Percentiles rank a stretch among this genome's conserved stretches.
These are phyloP conservation scores for Lonchura striata DNA, from an alignment of 2,113 vertebrate genomes.

Conservation along the genomic window DNA sequence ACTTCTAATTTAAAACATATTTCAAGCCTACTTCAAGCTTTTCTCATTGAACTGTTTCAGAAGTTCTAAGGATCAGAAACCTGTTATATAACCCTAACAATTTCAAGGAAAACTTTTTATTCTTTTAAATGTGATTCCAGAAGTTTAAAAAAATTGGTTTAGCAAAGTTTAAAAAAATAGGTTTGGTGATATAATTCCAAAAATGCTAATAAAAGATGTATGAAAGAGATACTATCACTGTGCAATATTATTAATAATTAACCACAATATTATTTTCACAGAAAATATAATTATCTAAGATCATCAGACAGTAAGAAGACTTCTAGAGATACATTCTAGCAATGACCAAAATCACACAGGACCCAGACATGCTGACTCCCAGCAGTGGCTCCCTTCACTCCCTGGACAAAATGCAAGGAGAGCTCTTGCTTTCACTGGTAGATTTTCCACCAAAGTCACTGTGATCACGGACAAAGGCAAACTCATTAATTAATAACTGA, in stretches of 20 bases:
- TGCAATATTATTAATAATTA: not conserved
- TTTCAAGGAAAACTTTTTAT: not conserved
- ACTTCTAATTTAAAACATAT: not conserved
- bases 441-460: not conserved
- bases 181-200: not conserved
- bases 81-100: not conserved
- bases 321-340: not conserved
- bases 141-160: accelerated
- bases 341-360: not conserved
- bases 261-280: not conserved
- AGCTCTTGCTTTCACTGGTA: not conserved
- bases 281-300: not conserved
- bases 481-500: not conserved
- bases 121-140: not conserved
- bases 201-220: not conserved
- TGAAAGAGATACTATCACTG: not conserved
- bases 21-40: not conserved
- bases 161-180: not conserved
- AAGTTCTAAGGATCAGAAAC: not conserved
- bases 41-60: not conserved
- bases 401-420: not conserved
- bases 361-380: not conserved
- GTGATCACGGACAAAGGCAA: not conserved
- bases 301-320: not conserved
- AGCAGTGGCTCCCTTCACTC: not conserved